Conservation (phyloP, 92 coral and sea anemone species). For the Heliopora coerulea region DNA sequence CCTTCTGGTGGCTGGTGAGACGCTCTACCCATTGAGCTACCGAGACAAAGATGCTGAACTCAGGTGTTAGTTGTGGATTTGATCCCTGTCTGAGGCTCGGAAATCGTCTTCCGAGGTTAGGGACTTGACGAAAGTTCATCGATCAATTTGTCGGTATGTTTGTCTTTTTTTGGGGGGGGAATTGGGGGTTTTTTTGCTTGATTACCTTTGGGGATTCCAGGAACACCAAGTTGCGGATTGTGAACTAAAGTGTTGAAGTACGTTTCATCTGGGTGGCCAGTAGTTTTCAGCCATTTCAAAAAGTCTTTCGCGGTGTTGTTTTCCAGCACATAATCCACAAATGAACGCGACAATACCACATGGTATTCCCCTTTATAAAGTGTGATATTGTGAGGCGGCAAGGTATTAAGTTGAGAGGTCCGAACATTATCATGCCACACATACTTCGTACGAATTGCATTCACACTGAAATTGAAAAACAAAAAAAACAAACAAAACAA, state of each 20-base stretch:
- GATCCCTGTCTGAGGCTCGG: no score
- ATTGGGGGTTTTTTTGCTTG: no score
- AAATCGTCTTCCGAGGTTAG: no score
- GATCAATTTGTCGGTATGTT: no score
- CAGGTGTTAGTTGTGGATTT: no score
- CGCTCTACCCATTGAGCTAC: no score
- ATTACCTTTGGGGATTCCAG: no score
- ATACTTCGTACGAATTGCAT: conserved; percentile 8
- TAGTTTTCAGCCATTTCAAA: conserved; percentile 40
- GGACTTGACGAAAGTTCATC: no score
- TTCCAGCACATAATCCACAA: conserved; percentile 32
- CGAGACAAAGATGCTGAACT: no score
- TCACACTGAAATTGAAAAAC: conserved; percentile 21
- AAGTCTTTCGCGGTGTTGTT: conserved; percentile 41
- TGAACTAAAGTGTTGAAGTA: conserved; percentile 43
- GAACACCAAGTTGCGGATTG: conserved; percentile 21
- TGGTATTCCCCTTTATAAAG: conserved; percentile 52
- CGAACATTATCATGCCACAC: conserved; percentile 6
- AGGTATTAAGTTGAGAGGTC: not conserved
- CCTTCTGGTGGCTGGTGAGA: no score
- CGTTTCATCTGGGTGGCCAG: conserved; percentile 36
- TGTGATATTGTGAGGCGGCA: conserved; percentile 27
- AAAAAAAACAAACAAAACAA: no score
- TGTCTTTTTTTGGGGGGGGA: no score
- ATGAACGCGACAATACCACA: conserved; percentile 43